Conservation (phyloP, 2,888 invertebrate species). For the Sinohyriopsis cumingii region DNA sequence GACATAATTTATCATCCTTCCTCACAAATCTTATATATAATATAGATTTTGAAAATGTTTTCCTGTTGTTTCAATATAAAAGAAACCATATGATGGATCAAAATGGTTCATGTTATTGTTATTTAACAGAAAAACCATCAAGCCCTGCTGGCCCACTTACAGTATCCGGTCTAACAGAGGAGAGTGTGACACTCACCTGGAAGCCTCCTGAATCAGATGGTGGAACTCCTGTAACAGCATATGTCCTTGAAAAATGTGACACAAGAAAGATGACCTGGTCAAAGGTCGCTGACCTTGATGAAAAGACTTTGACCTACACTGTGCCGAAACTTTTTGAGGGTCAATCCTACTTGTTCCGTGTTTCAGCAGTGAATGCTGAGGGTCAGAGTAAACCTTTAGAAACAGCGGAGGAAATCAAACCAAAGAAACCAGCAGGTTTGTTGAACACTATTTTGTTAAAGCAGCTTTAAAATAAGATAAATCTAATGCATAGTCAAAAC, state of each 20-base stretch:
- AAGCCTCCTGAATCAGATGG: conserved; percentile 66
- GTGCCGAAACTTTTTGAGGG: conserved; percentile 63
- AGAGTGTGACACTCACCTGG: conserved; percentile 65
- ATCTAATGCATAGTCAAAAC: background rate
- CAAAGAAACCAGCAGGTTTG: conserved; percentile 51
- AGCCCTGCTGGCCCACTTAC: conserved; percentile 53
- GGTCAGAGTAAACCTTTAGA: conserved; percentile 73
- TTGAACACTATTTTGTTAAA: background rate
- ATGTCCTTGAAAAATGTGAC: conserved; percentile 66
- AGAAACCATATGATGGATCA: background rate
- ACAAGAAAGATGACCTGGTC: conserved; percentile 50
- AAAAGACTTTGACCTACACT: conserved; percentile 44
- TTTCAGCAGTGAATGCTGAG: conserved; percentile 66
- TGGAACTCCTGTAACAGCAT: conserved; percentile 66
- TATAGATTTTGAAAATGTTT: background rate
- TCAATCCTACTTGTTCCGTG: conserved; percentile 68
- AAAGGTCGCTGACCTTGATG: conserved; percentile 43
- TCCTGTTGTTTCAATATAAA: background rate
- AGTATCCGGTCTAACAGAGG: conserved; percentile 54
- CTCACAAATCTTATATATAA: background rate
- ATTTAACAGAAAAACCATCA: conserved; percentile 52
- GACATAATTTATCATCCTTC: too few relatives aligned
- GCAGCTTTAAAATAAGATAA: background rate
- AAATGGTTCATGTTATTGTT: background rate
- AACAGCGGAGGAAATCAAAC: conserved; percentile 48